These are phyloP conservation scores for Agriopis leucophaearia DNA, from an alignment of 2,888 invertebrate species.

Conservation along the genomic window DNA sequence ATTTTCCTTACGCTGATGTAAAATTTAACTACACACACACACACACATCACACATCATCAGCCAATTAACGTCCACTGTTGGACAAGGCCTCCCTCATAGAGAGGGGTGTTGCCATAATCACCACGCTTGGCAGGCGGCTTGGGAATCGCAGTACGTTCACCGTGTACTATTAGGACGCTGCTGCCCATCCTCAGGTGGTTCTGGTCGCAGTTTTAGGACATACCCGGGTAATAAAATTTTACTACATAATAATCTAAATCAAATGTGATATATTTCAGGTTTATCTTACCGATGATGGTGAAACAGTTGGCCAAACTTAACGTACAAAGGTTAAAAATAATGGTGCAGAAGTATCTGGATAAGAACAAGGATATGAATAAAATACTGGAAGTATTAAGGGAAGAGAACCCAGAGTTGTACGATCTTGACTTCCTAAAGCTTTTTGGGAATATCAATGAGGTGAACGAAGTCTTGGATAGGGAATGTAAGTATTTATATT, in stretches of 20 bases:
- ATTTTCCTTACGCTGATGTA: too few species aligned
- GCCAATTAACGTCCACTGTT: too few species aligned
- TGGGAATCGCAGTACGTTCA: too few species aligned
- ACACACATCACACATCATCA: too few species aligned
- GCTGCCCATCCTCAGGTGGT: too few species aligned
- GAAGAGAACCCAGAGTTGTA: conserved; percentile 28
- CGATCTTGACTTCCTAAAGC: conserved; percentile 61
- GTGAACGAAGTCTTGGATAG: conserved; percentile 71
- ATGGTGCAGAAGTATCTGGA: conserved; percentile 58
- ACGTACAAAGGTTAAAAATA: conserved; percentile 47
- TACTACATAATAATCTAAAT: background rate
- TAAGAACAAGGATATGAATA: conserved; percentile 33
- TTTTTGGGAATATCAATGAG: conserved; percentile 75
- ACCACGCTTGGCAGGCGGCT: too few species aligned
- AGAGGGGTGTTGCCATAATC: too few species aligned
- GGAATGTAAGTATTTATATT: conserved; percentile 66
- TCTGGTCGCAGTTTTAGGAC: too few species aligned
- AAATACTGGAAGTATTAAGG: conserved; percentile 25
- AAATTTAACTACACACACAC: too few species aligned
- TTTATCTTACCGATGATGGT: conserved; percentile 63
- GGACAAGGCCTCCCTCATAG: too few species aligned
- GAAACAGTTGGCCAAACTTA: conserved; percentile 51
- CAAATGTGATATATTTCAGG: conserved; percentile 5
- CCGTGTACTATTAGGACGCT: too few species aligned
- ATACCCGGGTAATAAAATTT: too few species aligned